A percentile compares a stretch with the other conserved stretches of the same genome.
Evolutionary conservation across 1,140 invertebrate species (phyloP).

Genomic region (Drosophila nebulosa): DNA sequence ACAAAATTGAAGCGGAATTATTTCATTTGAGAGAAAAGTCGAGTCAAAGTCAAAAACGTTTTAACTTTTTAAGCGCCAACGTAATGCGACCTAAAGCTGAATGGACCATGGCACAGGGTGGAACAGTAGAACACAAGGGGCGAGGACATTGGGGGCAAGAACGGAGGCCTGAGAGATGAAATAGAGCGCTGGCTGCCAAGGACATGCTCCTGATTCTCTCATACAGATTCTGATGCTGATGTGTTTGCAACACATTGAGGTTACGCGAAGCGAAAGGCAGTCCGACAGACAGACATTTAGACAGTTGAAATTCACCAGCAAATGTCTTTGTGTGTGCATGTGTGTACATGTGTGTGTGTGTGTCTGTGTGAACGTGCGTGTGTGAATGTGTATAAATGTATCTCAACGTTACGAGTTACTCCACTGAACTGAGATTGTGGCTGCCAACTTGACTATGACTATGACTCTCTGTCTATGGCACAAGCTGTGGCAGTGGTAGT

Average conservation of each 20-base stretch:
- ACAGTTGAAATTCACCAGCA: slow-evolving; percentile 42
- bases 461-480: slow-evolving; percentile 24
- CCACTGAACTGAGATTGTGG: slow-evolving; percentile 25
- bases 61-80: slow-evolving; percentile 73
- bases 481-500: slow-evolving; percentile 24
- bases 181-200: slow-evolving; percentile 51
- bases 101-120: slow-evolving; percentile 10
- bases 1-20: slow-evolving; percentile 41
- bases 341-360: slow-evolving; percentile 27
- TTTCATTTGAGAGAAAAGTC: slow-evolving; percentile 52
- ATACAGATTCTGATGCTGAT: slow-evolving; percentile 34
- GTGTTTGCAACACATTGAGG: slow-evolving; percentile 68
- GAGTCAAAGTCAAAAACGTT: slow-evolving; percentile 70
- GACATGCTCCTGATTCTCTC: slow-evolving; percentile 34
- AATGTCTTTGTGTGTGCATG: slow-evolving; percentile 27
- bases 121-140: neutral
- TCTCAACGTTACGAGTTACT: slow-evolving; percentile 36
- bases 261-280: slow-evolving; percentile 62
- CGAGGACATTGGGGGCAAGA: neutral
- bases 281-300: slow-evolving; percentile 42
- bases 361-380: slow-evolving; percentile 17
- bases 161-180: slow-evolving; percentile 21
- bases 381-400: neutral
- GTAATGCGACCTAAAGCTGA: slow-evolving; percentile 66
- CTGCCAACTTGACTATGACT: slow-evolving; percentile 41